A percentile compares a stretch with the other conserved stretches of the same genome.
phyloP scores from a whole-genome alignment of 2,797 vertebrate genomes.

The Stomatorhinus walkeri region DNA sequence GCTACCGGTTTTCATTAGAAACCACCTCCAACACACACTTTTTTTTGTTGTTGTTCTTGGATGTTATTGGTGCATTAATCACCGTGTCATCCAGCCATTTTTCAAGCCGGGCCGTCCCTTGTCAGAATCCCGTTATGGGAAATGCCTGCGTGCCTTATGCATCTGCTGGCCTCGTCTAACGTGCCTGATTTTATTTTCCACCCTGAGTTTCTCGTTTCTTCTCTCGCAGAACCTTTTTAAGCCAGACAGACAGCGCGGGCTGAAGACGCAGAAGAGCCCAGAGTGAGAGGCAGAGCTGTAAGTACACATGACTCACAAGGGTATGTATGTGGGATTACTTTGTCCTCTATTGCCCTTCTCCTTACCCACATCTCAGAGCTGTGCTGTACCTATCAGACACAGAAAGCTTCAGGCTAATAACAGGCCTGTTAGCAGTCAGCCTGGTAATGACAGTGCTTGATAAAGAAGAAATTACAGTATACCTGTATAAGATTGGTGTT shows the following conservation, averaged over 20 bases:
- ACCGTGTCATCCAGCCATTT: neutral
- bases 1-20: neutral
- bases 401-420: neutral
- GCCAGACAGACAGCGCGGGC: neutral
- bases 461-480: neutral
- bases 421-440: neutral
- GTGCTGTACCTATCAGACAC: neutral
- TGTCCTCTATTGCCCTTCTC: neutral
- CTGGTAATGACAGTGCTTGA: neutral
- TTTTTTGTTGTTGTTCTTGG: neutral
- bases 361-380: neutral
- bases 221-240: neutral
- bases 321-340: neutral
- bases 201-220: neutral
- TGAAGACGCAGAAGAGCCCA: neutral
- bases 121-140: neutral
- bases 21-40: neutral
- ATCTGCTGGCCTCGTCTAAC: neutral
- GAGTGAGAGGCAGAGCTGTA: neutral
- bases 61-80: constrained; percentile 2
- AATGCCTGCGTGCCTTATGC: neutral
- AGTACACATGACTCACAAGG: neutral
- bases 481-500: neutral
- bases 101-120: neutral
- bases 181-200: neutral